Evolutionary conservation across 2,888 invertebrate genomes (phyloP), one percentile per base, ranked within the genome.

Genomic region (Elegia similella): DNA sequence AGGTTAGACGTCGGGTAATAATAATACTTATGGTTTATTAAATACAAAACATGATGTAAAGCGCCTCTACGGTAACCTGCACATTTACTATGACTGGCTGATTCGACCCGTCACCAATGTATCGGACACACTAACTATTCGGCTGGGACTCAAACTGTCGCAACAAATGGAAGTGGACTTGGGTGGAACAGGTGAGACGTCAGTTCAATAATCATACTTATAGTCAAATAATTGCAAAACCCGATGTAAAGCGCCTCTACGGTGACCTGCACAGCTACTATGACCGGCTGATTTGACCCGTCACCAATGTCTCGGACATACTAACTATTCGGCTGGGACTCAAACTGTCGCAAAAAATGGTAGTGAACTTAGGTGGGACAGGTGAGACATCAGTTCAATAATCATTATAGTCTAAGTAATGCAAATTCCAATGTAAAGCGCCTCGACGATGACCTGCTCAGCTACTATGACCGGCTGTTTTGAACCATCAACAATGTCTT

Each of bases 101-200:
- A 98, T 98, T 62, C 92, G 99, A 57, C 99, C 99, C 0, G 98
- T 98, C 48, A 95, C 95, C 32, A 98, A 98, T 83, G 97, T 98
- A 75, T 96, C 95, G 1, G 98, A 98, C 80, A 98, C 97, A 16
- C 91, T 99, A 52, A 97, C 97, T 0, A 98, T 99, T 52, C 95
- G 96, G 90, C 92, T 99, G 58, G 97, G 98, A 0, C 92, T 99
- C 58, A 97, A 97, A 81, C 86, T 98, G 61, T 97, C 97, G 0
- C 98, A 98, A 83, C 92, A 98, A 44, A 97, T 98, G 85, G 98
- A 98, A 82, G 96, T 96, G 88, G 98, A 98, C 79, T 79, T 98
- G 98, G 98, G 97, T 98, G 1, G 96, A 97, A 65, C 98, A 98
- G 94, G 97, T 97, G n/a, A n/a, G n/a, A n/a, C n/a, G n/a, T n/a